Conservation (phyloP, 2,113 vertebrate species). For the Gulo gulo region DNA sequence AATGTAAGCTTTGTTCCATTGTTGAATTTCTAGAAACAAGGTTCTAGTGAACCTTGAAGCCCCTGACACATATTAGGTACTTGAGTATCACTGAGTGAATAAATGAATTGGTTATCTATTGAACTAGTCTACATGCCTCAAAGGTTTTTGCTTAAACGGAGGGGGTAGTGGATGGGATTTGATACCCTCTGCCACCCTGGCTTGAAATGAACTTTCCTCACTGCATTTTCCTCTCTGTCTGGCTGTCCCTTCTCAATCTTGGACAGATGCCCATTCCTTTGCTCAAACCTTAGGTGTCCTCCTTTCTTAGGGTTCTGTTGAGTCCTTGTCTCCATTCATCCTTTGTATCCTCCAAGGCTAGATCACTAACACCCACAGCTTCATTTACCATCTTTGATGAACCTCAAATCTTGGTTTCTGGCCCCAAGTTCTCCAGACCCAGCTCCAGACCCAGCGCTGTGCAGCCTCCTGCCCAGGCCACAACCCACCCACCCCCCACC, state of each 20-base stretch:
- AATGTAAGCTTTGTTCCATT: neutral
- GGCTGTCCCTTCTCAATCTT: neutral
- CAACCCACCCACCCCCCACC: rapidly evolving
- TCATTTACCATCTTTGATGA: neutral
- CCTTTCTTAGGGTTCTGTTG: neutral
- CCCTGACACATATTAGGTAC: neutral
- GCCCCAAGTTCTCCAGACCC: neutral
- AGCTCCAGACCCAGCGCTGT: neutral
- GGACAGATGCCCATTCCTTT: neutral
- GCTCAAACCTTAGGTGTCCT: neutral
- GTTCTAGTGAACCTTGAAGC: neutral
- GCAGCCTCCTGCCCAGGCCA: neutral
- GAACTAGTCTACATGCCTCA: neutral
- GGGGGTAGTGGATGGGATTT: neutral
- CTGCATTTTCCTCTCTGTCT: neutral
- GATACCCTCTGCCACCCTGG: neutral
- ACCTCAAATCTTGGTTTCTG: neutral
- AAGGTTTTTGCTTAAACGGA: neutral
- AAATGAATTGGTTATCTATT: neutral
- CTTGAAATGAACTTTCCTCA: neutral
- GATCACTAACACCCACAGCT: neutral
- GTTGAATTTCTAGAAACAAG: neutral
- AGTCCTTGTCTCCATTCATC: neutral
- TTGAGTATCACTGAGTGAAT: neutral
- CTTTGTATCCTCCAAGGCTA: neutral